phyloP scores from a whole-genome alignment of 2,113 vertebrate species.

The Orthonyx spaldingii region DNA sequence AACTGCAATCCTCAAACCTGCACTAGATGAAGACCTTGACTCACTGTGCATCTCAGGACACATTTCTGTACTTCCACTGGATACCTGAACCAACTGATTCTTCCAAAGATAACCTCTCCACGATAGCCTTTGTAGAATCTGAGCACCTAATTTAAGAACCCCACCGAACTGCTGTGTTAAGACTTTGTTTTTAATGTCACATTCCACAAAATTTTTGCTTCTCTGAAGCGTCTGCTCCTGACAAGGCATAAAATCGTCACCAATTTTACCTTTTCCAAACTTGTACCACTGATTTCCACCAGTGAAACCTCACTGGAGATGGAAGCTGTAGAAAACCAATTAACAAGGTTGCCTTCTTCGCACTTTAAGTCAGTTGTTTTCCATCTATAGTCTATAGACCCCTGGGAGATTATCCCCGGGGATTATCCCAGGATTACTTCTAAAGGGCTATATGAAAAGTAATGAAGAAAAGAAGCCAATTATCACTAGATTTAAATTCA shows the following conservation, averaged over 20 bases:
- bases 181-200: neutral
- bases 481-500: neutral
- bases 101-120: neutral
- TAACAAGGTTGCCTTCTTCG: neutral
- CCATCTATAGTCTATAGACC: neutral
- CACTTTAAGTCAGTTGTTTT: neutral
- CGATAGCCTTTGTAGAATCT: neutral
- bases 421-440: slow-evolving; percentile 35
- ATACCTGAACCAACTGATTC: neutral
- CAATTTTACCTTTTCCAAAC: neutral
- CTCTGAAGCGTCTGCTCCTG: neutral
- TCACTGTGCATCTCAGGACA: neutral
- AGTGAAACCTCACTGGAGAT: neutral
- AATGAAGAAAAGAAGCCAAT: neutral
- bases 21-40: neutral
- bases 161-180: neutral
- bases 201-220: neutral
- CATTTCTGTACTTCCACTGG: neutral
- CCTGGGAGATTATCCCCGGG: neutral
- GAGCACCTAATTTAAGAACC: neutral
- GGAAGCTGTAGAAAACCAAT: neutral
- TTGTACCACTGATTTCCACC: neutral
- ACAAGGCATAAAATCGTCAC: neutral
- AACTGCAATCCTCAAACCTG: neutral
- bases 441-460: neutral